Percentiles rank a stretch among this genome's conserved stretches.
Conservation (phyloP, 2,113 vertebrate species). For the cat (Felis catus) region F.catus_Fca126_mat1.0 CM031421.1:76836501-76837000, state of each 20-base stretch:
- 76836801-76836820: not conserved
- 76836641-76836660: slow-evolving; percentile 14
- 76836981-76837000: not conserved
- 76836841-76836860: not conserved
- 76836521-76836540: slow-evolving; percentile 54
- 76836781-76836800: not conserved
- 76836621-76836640: slow-evolving; percentile 39
- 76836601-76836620: slow-evolving; percentile 62
- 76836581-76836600: slow-evolving; percentile 67
- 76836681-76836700: slow-evolving; percentile 68
- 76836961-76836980: not conserved
- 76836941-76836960: not conserved
- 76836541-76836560: slow-evolving; percentile 68
- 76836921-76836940: not conserved
- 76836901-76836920: not conserved
- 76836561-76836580: slow-evolving; percentile 56
- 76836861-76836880: not conserved
- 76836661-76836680: slow-evolving; percentile 60
- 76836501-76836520: slow-evolving; percentile 58
- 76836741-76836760: not conserved
- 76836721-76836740: not conserved
- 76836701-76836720: slow-evolving; percentile 2
- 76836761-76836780: not conserved
- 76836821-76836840: not conserved
- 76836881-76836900: not conserved